Percentiles rank a stretch among this genome's conserved stretches.
phyloP scores from a whole-genome alignment of 30 jellyfish, hydroid and myxozoan species.

The Aurelia coerulea region DNA sequence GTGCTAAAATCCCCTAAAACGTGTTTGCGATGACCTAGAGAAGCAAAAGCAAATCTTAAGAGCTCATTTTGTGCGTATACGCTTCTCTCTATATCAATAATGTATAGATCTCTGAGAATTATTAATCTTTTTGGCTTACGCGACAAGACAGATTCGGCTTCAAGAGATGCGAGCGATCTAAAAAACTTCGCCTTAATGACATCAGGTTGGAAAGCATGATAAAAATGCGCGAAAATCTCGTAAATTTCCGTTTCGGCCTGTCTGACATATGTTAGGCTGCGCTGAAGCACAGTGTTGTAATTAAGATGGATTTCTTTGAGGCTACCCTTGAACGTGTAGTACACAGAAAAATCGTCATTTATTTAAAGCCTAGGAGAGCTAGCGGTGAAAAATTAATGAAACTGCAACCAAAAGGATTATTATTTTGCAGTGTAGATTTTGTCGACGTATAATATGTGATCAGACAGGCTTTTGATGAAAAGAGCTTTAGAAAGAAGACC shows the following conservation, averaged over 20 bases:
- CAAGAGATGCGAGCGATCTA: background rate
- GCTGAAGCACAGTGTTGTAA: background rate
- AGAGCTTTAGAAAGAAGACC: no score
- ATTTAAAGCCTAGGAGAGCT: constrained; percentile 27
- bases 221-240: constrained; percentile 4
- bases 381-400: constrained; percentile 44
- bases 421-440: background rate
- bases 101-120: constrained; percentile 34
- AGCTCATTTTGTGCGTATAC: constrained; percentile 62
- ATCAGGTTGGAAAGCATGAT: background rate
- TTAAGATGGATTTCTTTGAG: constrained; percentile 19
- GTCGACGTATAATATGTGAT: no score
- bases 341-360: constrained; percentile 11
- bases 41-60: constrained; percentile 51
- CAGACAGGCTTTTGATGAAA: no score
- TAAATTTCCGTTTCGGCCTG: background rate
- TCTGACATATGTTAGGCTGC: no score
- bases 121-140: constrained; percentile 53
- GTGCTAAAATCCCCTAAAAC: constrained; percentile 38
- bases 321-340: constrained; percentile 16
- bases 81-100: constrained; percentile 59
- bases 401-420: constrained; percentile 36
- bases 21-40: constrained; percentile 76
- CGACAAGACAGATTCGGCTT: constrained; percentile 33
- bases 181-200: background rate